Percentiles rank a stretch among this genome's conserved stretches.
Evolutionary conservation across 2,888 invertebrate genomes (phyloP).

Genomic region (Peribatodes rhomboidaria): DNA sequence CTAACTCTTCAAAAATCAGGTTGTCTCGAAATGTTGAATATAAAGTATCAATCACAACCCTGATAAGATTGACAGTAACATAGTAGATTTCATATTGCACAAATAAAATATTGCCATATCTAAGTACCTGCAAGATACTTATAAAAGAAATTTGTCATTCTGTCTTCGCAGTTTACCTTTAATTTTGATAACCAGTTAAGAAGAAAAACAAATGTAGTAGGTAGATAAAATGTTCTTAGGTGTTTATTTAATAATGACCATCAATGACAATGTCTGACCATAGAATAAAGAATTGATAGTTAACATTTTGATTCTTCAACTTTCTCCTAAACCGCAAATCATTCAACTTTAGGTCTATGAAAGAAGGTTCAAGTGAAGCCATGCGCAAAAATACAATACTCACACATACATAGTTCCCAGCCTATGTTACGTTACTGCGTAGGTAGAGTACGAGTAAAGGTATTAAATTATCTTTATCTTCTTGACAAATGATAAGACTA

Average conservation of each 20-base stretch:
- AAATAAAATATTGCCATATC: conserved; percentile 39
- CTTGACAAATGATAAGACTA: conserved; percentile 19
- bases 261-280: too few relatives aligned
- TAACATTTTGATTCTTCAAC: too few relatives aligned
- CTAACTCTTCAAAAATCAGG: conserved; percentile 60
- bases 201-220: neutral
- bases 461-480: conserved; percentile 23
- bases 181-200: neutral
- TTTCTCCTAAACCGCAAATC: too few relatives aligned
- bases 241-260: too few relatives aligned
- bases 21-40: conserved; percentile 52
- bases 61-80: conserved; percentile 66
- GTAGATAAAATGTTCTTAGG: too few relatives aligned
- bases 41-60: conserved; percentile 68
- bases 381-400: neutral
- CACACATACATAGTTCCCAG: neutral
- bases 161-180: neutral
- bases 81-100: conserved; percentile 41
- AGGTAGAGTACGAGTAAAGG: conserved; percentile 5
- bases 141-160: conserved; percentile 1
- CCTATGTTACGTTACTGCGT: conserved; percentile 11
- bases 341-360: neutral
- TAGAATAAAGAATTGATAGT: too few relatives aligned
- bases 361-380: neutral
- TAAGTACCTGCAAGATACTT: conserved; percentile 14